Percentiles rank a stretch among this genome's conserved stretches.
Evolutionary conservation across 1,140 invertebrate genomes (phyloP).

Genomic region (Bombus superbus): DNA sequence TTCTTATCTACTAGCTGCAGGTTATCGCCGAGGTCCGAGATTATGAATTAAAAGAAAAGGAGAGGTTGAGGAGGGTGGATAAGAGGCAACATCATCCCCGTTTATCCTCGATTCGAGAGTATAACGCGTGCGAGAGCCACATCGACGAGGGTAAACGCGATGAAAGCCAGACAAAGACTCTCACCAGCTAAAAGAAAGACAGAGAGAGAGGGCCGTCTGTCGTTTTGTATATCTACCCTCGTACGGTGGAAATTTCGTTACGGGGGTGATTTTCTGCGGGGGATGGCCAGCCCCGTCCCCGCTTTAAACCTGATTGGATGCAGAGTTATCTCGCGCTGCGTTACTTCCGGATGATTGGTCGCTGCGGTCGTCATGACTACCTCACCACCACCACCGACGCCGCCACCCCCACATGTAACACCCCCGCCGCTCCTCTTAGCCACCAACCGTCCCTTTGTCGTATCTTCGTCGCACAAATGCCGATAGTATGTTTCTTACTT

Average conservation of each 20-base stretch:
- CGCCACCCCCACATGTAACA: conserved; percentile 75
- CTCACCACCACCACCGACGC: conserved; percentile 74
- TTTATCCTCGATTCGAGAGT: conserved; percentile 50
- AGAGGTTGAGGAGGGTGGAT: conserved; percentile 29
- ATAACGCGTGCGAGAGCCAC: conserved; percentile 8
- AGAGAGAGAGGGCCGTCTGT: conserved; percentile 63
- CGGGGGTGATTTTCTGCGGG: conserved; percentile 72
- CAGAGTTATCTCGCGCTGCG: conserved; percentile 83
- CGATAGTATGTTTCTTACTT: conserved; percentile 21
- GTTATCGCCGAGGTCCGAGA: conserved; percentile 59
- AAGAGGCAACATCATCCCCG: conserved; percentile 44
- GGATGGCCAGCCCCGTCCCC: conserved; percentile 74
- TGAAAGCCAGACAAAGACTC: conserved; percentile 11
- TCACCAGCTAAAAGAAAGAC: background rate
- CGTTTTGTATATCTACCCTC: conserved; percentile 73
- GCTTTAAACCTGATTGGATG: conserved; percentile 83
- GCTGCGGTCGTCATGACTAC: conserved; percentile 83
- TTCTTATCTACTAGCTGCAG: conserved; percentile 58
- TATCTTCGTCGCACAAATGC: conserved; percentile 29
- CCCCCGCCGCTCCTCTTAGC: conserved; percentile 41
- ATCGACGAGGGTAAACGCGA: conserved; percentile 17
- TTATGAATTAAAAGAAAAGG: conserved; percentile 67
- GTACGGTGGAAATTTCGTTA: conserved; percentile 70
- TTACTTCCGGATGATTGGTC: conserved; percentile 84
- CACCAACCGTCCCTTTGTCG: conserved; percentile 45